These are phyloP conservation scores for Drosophila lacteicornis DNA, from an alignment of 1,140 invertebrate genomes.

Conservation along the genomic window DNA sequence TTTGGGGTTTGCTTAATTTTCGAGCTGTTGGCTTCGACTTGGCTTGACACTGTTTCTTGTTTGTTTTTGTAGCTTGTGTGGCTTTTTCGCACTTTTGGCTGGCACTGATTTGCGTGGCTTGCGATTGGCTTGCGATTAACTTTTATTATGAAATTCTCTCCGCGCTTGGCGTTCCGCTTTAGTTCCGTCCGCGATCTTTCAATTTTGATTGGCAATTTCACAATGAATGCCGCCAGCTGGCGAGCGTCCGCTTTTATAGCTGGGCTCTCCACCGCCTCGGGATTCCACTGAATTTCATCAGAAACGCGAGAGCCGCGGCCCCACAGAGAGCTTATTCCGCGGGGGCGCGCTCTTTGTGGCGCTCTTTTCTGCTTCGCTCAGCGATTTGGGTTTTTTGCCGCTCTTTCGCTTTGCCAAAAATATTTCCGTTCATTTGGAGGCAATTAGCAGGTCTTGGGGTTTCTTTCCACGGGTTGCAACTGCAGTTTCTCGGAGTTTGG, in stretches of 20 bases:
- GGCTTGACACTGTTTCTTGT: constrained; percentile 44
- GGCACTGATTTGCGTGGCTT: constrained; percentile 54
- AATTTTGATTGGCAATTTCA: constrained; percentile 85
- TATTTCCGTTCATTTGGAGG: constrained; percentile 69
- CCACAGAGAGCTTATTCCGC: constrained; percentile 20
- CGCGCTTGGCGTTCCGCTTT: constrained; percentile 66
- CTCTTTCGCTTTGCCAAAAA: constrained; percentile 42
- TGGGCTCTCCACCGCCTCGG: constrained; percentile 53
- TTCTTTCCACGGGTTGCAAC: constrained; percentile 37
- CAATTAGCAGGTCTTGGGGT: constrained; percentile 61
- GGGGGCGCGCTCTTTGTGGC: constrained; percentile 41
- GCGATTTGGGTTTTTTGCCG: constrained; percentile 21
- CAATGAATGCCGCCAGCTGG: constrained; percentile 75
- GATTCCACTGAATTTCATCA: constrained; percentile 80
- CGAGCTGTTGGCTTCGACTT: constrained; percentile 54
- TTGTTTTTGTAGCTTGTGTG: constrained; percentile 1
- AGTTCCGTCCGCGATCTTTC: constrained; percentile 70
- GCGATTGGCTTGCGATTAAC: constrained; percentile 56
- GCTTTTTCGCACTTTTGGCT: constrained; percentile 52
- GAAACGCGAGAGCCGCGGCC: constrained; percentile 47
- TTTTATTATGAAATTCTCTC: constrained; percentile 84
- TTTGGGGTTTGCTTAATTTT: constrained; percentile 35
- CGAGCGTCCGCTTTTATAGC: constrained; percentile 72
- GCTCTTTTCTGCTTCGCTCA: constrained; percentile 25
- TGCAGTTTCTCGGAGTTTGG: constrained; percentile 25